Evolutionary conservation across 2,888 invertebrate genomes (phyloP).

Genomic region (Apomyelois bistriatella): DNA sequence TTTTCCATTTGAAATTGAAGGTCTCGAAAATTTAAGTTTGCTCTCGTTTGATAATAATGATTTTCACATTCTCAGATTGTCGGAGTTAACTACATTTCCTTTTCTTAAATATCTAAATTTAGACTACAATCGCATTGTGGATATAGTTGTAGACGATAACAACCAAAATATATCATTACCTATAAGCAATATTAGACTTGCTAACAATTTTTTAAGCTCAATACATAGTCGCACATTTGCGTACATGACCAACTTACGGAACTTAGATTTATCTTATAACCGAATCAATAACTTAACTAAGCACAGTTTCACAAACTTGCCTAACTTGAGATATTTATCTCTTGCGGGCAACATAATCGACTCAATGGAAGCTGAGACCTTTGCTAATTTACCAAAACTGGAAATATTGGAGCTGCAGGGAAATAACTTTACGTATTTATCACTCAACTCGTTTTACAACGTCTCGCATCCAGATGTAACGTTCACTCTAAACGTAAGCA

Average conservation of each 20-base stretch:
- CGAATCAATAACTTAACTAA: slow-evolving; percentile 85
- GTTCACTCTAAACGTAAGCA: slow-evolving; percentile 87
- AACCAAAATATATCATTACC: slow-evolving; percentile 84
- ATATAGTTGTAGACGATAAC: slow-evolving; percentile 84
- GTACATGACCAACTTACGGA: slow-evolving; percentile 85
- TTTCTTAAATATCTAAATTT: slow-evolving; percentile 90
- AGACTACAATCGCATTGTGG: slow-evolving; percentile 90
- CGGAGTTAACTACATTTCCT: slow-evolving; percentile 84
- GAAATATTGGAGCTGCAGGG: slow-evolving; percentile 89
- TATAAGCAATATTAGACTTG: slow-evolving; percentile 88
- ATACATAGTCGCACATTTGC: slow-evolving; percentile 86
- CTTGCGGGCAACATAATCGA: slow-evolving; percentile 90
- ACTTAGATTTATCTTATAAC: slow-evolving; percentile 89
- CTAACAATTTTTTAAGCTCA: slow-evolving; percentile 87
- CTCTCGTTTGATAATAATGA: slow-evolving; percentile 93
- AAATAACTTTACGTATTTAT: slow-evolving; percentile 86
- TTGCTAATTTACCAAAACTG: slow-evolving; percentile 87
- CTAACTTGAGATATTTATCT: slow-evolving; percentile 89
- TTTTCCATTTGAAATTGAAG: slow-evolving; percentile 88
- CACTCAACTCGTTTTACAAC: slow-evolving; percentile 84
- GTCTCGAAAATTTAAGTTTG: slow-evolving; percentile 88
- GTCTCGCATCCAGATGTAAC: slow-evolving; percentile 83
- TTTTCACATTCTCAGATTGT: slow-evolving; percentile 85
- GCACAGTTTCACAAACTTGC: slow-evolving; percentile 87
- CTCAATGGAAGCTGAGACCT: slow-evolving; percentile 85